Conservation (phyloP, 1,140 invertebrate genomes). For the Propsilocerus akamusi region DNA sequence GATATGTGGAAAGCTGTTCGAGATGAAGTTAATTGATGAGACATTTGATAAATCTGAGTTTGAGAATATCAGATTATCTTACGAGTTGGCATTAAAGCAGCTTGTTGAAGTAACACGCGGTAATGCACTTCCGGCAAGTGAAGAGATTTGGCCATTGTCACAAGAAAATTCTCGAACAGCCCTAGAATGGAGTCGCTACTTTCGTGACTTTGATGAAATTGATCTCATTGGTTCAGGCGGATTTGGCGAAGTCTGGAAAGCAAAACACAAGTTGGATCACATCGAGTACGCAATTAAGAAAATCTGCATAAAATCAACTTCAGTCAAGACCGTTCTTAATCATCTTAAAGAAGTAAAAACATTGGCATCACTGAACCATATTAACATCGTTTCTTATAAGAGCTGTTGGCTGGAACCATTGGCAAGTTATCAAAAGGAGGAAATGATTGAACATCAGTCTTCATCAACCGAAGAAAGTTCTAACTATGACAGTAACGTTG, state of each 20-base stretch:
- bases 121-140: constrained; percentile 25
- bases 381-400: constrained; percentile 69
- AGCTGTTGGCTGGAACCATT: constrained; percentile 59
- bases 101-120: constrained; percentile 33
- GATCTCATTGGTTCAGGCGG: constrained; percentile 44
- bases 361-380: constrained; percentile 56
- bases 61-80: constrained; percentile 38
- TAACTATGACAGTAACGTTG: neutral
- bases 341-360: constrained; percentile 61
- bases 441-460: constrained; percentile 13
- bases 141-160: constrained; percentile 24
- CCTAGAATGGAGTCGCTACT: constrained; percentile 42
- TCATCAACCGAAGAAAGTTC: neutral
- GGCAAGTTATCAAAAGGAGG: constrained; percentile 22
- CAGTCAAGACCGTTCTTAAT: constrained; percentile 33
- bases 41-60: constrained; percentile 44
- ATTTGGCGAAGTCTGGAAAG: constrained; percentile 42
- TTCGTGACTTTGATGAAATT: constrained; percentile 55
- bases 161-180: constrained; percentile 20
- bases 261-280: constrained; percentile 48
- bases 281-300: constrained; percentile 68
- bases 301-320: constrained; percentile 42
- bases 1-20: constrained; percentile 39
- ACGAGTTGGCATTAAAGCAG: constrained; percentile 38
- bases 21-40: constrained; percentile 44